A percentile compares a stretch with the other conserved stretches of the same genome.
Conservation (phyloP, 2,888 invertebrate species). For the Hypercompe scribonia region DNA sequence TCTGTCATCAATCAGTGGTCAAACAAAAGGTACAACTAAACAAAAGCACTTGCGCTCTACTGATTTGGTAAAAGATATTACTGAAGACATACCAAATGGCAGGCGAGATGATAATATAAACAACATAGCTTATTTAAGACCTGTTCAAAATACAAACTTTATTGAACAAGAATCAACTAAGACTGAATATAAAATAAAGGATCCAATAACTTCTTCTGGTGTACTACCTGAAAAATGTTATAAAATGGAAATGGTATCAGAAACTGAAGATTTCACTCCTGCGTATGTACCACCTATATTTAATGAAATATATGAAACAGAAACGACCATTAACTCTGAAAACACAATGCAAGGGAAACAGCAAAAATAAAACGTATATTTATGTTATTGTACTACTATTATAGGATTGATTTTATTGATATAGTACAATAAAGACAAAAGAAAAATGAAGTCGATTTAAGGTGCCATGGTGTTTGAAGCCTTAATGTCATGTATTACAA, state of each 20-base stretch:
- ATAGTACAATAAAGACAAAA: not conserved
- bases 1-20: not conserved
- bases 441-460: not conserved
- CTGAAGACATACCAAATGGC: not conserved
- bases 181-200: not conserved
- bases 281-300: slow-evolving; percentile 7
- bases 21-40: not conserved
- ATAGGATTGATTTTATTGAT: not conserved
- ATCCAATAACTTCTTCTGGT: not conserved
- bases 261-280: slow-evolving; percentile 5
- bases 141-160: not conserved
- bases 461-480: not conserved
- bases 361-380: not conserved
- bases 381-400: not conserved
- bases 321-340: not conserved
- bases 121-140: not conserved
- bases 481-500: not conserved
- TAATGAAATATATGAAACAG: not conserved
- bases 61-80: not conserved
- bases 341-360: not conserved
- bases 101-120: not conserved
- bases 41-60: not conserved
- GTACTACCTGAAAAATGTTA: slow-evolving; percentile 2
- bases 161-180: not conserved
- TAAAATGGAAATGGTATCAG: slow-evolving; percentile 13